Conservation (phyloP, 2,113 vertebrate species). For the Plecturocebus donacophilus region DNA sequence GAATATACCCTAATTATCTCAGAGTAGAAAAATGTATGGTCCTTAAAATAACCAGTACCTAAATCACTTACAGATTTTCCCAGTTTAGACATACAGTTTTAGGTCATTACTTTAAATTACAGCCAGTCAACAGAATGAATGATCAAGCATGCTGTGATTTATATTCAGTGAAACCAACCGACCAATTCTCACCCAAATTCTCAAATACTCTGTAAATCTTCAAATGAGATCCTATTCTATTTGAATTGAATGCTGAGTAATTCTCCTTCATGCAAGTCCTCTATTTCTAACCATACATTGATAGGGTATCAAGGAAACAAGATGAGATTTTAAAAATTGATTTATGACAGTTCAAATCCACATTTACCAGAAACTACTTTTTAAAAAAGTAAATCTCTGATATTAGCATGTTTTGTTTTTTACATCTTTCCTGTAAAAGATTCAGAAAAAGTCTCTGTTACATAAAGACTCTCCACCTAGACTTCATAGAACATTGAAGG, state of each 20-base stretch:
- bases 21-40: background rate
- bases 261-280: background rate
- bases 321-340: slow-evolving; percentile 4
- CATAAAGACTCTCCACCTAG: background rate
- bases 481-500: slow-evolving; percentile 33
- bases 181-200: background rate
- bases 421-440: slow-evolving; percentile 21
- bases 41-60: slow-evolving; percentile 43
- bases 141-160: background rate
- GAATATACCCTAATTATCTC: background rate
- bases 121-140: background rate
- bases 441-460: slow-evolving; percentile 19
- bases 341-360: background rate
- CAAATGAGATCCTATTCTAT: background rate
- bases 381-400: slow-evolving; percentile 23
- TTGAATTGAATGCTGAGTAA: slow-evolving; percentile 12
- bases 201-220: slow-evolving; percentile 40
- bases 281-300: background rate
- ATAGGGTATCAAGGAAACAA: background rate
- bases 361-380: slow-evolving; percentile 27
- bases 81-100: background rate
- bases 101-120: background rate
- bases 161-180: background rate
- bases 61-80: slow-evolving; percentile 31
- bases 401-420: slow-evolving; percentile 20